Base-by-base conservation (phyloP, 2,113 vertebrate genomes). In the Fukomys damarensis region DNA sequence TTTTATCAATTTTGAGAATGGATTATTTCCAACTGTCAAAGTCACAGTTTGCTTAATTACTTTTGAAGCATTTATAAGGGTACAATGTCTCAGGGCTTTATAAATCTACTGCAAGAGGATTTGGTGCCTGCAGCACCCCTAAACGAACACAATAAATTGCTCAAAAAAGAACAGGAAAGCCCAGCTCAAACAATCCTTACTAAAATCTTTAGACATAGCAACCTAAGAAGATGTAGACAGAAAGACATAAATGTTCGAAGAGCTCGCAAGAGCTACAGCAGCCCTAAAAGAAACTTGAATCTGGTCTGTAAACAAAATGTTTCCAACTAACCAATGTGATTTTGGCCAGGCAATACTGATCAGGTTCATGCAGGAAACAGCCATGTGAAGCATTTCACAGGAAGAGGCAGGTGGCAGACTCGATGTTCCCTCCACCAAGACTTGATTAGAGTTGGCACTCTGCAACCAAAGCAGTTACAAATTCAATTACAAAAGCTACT, bases 1-100 rank as follows among this genome's bases (percentile, higher is more conserved):
- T 76, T 93, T 85, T 82, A 89, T 94, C 65, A 84, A 94, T 95
- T 96, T 85, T 83, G 63, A 93, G 70, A 96, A 94, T 68, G 92
- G 95, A 96, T 96, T 85, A 86, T 89, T 63, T 86, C 66, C 56
- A 68, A 95, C 54, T 83, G 66, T 38, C 46, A 86, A 95, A 93
- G 68, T 61, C n/a, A 70, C 56, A 80, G 83, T 76, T 93, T 91
- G 65, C 85, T 96, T 97, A 90, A 92, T 93, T 77, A 90, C 61
- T 96, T 97, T 46, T 79, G 82, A 96, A 94, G 82, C 56, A 84
- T 89, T 95, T 87, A 79, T 77, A 91, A 89, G 66, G 65, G 14
- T 26, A 91, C 54, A 79, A 17, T 87, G 83, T 86, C 56, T 74
- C 59, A 94, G 72, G 46, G 14, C n/a, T 84, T 91, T 93, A 89